phyloP scores from a whole-genome alignment of 53 echinoderm and acorn worm species.

The Arbacia lixula region DNA sequence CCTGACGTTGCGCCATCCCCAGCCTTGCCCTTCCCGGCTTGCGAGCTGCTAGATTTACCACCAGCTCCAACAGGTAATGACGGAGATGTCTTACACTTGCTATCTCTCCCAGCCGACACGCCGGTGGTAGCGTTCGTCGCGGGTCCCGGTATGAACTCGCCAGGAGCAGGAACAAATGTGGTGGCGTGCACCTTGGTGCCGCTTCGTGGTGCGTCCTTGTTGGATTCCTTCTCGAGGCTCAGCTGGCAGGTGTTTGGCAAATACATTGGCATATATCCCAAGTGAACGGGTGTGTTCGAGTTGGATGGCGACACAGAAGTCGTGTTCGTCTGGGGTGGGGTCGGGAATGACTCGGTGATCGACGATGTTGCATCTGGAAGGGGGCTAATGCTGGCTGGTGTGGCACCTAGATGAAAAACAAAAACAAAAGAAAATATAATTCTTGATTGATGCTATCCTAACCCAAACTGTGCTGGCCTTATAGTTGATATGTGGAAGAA shows the following conservation, averaged over 20 bases:
- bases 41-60: constrained; percentile 26
- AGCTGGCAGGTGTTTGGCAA: constrained; percentile 92
- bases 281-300: constrained; percentile 27
- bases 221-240: constrained; percentile 84
- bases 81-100: constrained; percentile 29
- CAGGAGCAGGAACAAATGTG: constrained; percentile 91
- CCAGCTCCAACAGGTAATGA: neutral
- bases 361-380: neutral
- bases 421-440: too few species aligned
- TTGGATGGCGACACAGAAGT: constrained; percentile 32
- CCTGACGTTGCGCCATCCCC: neutral
- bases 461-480: too few species aligned
- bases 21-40: neutral
- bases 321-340: neutral
- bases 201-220: constrained; percentile 76
- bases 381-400: neutral
- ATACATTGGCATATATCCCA: constrained; percentile 87
- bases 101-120: constrained; percentile 26
- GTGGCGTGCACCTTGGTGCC: constrained; percentile 98
- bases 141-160: constrained; percentile 91
- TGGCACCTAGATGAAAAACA: neutral
- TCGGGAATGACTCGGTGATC: neutral
- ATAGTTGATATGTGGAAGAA: too few species aligned
- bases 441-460: too few species aligned
- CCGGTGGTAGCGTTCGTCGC: constrained; percentile 65